These are phyloP conservation scores for Chiloscyllium punctatum DNA, from an alignment of 2,797 vertebrate species.

Conservation along the genomic window DNA sequence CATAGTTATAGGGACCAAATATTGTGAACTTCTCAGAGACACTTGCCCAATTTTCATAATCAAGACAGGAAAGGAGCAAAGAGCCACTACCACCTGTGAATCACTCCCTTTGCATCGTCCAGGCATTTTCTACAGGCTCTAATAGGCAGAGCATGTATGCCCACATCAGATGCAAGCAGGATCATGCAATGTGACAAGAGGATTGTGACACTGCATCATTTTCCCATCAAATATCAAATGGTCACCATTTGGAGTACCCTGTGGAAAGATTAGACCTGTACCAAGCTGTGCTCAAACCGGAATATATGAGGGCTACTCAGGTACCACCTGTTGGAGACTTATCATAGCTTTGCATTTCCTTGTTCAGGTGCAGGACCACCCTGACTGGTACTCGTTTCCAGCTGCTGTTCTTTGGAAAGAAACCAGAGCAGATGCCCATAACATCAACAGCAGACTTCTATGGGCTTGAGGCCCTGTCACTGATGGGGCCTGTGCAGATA, in stretches of 20 bases:
- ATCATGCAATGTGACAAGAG: neutral
- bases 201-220: neutral
- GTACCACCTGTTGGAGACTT: neutral
- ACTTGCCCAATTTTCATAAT: neutral
- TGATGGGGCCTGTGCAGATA: neutral
- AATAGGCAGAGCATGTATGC: neutral
- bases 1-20: neutral
- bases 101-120: neutral
- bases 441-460: too few species aligned
- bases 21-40: too few species aligned
- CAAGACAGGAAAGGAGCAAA: neutral
- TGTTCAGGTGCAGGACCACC: neutral
- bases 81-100: neutral
- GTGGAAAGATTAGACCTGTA: neutral
- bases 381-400: neutral
- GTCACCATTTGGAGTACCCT: neutral
- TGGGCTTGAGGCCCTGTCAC: neutral
- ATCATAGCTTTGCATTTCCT: neutral
- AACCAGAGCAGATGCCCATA: too few species aligned
- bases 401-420: neutral
- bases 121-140: neutral
- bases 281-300: neutral
- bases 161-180: neutral
- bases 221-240: neutral
- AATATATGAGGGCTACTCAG: neutral